Percentiles rank a stretch among this genome's conserved stretches.
These are phyloP conservation scores for Pygathrix nemaeus DNA, from an alignment of 2,113 vertebrate genomes.

Conservation along the genomic window DNA sequence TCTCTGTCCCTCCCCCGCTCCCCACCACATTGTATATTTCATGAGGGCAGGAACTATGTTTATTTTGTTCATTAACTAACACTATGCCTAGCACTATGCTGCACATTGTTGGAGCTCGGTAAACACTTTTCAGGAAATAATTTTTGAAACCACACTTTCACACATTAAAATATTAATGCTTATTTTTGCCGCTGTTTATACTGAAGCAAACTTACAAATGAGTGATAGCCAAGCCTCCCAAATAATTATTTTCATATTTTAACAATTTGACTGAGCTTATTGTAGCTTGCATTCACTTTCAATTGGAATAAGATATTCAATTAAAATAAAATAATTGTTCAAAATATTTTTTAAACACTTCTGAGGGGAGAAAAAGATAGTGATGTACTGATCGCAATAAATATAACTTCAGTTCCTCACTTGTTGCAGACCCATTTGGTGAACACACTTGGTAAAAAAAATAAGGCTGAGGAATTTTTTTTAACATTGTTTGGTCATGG, in stretches of 20 bases:
- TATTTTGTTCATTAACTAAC: neutral
- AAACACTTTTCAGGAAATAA: neutral
- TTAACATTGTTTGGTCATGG: neutral
- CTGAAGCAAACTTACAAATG: neutral
- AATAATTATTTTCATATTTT: neutral
- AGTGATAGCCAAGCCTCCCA: neutral
- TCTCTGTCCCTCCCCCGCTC: neutral
- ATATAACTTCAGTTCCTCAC: neutral
- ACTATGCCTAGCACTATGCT: neutral
- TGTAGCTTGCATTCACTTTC: neutral
- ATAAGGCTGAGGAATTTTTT: neutral
- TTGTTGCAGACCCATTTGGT: neutral
- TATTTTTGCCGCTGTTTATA: neutral
- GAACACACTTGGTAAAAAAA: neutral
- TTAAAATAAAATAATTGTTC: neutral
- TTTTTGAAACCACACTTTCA: conserved; percentile 3
- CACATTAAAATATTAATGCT: neutral
- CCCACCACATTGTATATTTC: neutral
- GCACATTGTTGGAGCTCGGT: neutral
- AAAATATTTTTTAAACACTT: conserved; percentile 17
- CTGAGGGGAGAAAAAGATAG: neutral
- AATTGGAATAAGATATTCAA: conserved; percentile 27
- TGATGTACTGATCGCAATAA: neutral
- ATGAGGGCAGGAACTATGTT: neutral
- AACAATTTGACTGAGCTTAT: neutral